These are phyloP conservation scores for Plagodis dolabraria DNA, from an alignment of 2,888 invertebrate genomes.

Conservation along the genomic window DNA sequence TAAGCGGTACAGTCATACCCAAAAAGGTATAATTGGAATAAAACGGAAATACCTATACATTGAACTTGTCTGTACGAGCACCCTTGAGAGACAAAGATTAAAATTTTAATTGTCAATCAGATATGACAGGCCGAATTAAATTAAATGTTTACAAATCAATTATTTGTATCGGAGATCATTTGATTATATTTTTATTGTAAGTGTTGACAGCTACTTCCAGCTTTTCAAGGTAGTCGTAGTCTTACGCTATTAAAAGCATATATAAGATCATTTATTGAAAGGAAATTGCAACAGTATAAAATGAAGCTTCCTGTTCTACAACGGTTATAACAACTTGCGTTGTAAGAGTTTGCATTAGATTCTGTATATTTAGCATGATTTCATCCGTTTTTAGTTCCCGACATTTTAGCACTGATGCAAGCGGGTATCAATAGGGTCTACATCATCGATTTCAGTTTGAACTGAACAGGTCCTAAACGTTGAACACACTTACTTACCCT, in stretches of 20 bases:
- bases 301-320: not conserved
- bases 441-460: too few relatives aligned
- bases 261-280: not conserved
- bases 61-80: constrained; percentile 29
- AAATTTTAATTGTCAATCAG: constrained; percentile 19
- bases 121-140: constrained; percentile 20
- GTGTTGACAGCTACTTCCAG: constrained; percentile 12
- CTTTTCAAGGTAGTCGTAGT: not conserved
- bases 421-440: too few relatives aligned
- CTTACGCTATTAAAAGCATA: not conserved
- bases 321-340: not conserved
- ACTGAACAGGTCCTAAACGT: too few relatives aligned
- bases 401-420: too few relatives aligned
- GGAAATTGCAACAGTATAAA: not conserved
- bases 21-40: constrained; percentile 32
- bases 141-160: constrained; percentile 19
- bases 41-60: constrained; percentile 40
- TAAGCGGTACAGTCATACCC: constrained; percentile 18
- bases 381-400: too few relatives aligned
- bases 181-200: constrained; percentile 1
- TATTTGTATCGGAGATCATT: constrained; percentile 16
- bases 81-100: constrained; percentile 31
- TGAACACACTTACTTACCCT: too few relatives aligned
- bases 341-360: too few relatives aligned
- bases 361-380: too few relatives aligned